phyloP scores from a whole-genome alignment of 2,888 invertebrate genomes.

The Acrocera orbiculus region DNA sequence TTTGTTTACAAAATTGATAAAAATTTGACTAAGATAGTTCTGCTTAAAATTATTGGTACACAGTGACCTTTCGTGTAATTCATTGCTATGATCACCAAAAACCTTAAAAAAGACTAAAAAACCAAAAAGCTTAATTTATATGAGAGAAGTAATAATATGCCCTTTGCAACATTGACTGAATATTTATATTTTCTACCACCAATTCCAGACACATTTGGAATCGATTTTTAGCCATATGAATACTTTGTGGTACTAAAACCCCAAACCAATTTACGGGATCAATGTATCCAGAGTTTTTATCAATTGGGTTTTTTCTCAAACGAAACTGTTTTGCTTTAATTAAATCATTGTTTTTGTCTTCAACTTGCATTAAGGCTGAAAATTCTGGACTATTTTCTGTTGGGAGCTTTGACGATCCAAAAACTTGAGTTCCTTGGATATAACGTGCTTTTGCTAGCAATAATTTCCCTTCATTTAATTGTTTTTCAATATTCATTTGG shows the following conservation, averaged over 20 bases:
- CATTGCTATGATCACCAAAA: no score
- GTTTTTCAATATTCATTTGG: slow-evolving; percentile 50
- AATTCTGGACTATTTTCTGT: slow-evolving; percentile 40
- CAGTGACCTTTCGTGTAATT: no score
- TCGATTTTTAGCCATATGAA: slow-evolving; percentile 54
- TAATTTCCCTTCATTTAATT: slow-evolving; percentile 49
- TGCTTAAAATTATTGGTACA: no score
- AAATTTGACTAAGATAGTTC: no score
- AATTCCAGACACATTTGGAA: slow-evolving; percentile 53
- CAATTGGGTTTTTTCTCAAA: slow-evolving; percentile 23
- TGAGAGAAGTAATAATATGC: no score
- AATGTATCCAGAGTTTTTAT: slow-evolving; percentile 28
- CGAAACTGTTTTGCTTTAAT: slow-evolving; percentile 16
- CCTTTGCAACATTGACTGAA: no score
- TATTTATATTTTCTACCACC: slow-evolving; percentile 48
- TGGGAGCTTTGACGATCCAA: slow-evolving; percentile 47
- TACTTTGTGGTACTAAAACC: slow-evolving; percentile 59
- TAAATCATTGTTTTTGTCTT: slow-evolving; percentile 29
- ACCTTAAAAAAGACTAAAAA: no score
- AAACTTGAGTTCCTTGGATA: slow-evolving; percentile 56
- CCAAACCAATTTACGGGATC: slow-evolving; percentile 79
- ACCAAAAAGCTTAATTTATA: no score
- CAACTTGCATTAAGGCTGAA: slow-evolving; percentile 26
- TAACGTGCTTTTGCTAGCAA: slow-evolving; percentile 63
- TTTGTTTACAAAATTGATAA: no score